Base-by-base conservation (phyloP, 2,888 invertebrate genomes). In the Operophtera brumata region DNA sequence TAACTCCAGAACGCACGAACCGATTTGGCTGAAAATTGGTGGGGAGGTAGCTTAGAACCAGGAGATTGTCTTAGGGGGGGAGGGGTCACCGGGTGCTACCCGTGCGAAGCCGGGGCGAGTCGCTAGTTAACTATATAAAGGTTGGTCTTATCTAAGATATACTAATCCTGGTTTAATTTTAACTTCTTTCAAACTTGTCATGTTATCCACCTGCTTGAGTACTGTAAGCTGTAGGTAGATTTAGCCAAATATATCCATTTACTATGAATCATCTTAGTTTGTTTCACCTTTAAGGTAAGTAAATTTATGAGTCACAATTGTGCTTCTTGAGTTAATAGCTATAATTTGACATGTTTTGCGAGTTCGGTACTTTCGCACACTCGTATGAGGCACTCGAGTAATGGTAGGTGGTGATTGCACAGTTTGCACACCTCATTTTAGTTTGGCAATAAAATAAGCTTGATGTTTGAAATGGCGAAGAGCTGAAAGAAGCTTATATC, bases 301-400 rank as follows among this genome's bases (percentile, higher is more conserved):
- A 20, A 39, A 41, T 46, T 37, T 44, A 54, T 47, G 47, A 55
- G 34, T 50, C 55, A 55, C 47, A 45, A 44, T n/a, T 25, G 39
- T 30, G 39, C 47, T 47, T 42, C 26, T 47, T 48, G 35, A 41
- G 50, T 55, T 43, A 55, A 55, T 47, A 43, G 7, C 42, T 43
- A 47, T 55, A 47, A 55, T 55, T 50, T 43, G 50, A 28, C 43
- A 55, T 50, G 50, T 55, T 50, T 47, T 35, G 42, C 42, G 37
- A 51, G 43, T 50, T 52, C 37, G 47, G 32, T 26, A n/a, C 36
- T 47, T 43, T 51, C 47, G 39, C 55, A 55, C 50, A 46, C 52
- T 54, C n/a, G 45, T 39, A 37, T 6, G 43, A 47, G 37, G 36
- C 43, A 47, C 36, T 43, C 42, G 34, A 54, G 49, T 52, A 50